Evolutionary conservation across 2,113 vertebrate species (phyloP).

Genomic region (Piaya cayana): DNA sequence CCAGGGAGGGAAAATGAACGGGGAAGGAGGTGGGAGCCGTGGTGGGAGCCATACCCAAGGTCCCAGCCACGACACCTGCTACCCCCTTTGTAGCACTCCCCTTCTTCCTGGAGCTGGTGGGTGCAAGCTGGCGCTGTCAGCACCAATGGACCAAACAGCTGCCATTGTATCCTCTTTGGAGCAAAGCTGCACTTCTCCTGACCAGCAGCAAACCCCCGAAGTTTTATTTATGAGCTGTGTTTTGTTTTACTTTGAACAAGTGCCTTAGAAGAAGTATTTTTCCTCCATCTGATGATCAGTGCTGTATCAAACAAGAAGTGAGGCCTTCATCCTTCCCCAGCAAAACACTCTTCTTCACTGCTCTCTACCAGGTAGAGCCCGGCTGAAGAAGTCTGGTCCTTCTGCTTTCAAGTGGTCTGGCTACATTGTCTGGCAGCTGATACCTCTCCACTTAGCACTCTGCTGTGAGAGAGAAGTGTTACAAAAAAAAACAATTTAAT

Average conservation of each 20-base stretch:
- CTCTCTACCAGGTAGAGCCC: background rate
- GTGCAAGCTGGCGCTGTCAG: background rate
- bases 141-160: background rate
- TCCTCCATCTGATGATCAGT: constrained; percentile 68
- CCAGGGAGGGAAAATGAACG: background rate
- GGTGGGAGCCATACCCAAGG: background rate
- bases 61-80: rapidly evolving
- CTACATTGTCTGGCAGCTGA: constrained; percentile 9
- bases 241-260: constrained; percentile 84
- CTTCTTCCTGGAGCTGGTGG: background rate
- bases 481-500: background rate
- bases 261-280: constrained; percentile 86
- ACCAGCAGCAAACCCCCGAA: background rate
- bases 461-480: background rate
- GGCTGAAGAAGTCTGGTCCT: constrained; percentile 34
- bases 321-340: constrained; percentile 60
- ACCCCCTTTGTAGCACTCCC: background rate
- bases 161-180: background rate
- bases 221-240: constrained; percentile 51
- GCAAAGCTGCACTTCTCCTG: background rate
- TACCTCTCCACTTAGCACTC: background rate
- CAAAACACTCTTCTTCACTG: constrained; percentile 6
- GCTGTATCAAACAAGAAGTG: constrained; percentile 60
- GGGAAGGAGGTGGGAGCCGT: background rate
- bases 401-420: constrained; percentile 52